Evolutionary conservation across 2,888 invertebrate species (phyloP).

Genomic region (Apocheima hispidaria): DNA sequence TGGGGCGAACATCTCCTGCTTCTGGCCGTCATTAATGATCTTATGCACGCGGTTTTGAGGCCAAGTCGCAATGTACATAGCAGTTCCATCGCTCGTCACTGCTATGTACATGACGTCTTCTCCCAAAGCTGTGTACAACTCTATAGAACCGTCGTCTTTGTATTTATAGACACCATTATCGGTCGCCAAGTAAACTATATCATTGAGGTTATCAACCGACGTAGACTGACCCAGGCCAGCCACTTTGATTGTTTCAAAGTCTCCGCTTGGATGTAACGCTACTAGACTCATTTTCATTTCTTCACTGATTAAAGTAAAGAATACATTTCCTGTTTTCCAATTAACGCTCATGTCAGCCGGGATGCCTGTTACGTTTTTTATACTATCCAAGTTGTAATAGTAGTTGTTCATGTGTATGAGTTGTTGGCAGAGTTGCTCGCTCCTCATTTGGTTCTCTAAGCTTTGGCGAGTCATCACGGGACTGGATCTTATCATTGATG

Average conservation of each 20-base stretch:
- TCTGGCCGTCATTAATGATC: constrained; percentile 70
- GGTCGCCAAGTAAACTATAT: constrained; percentile 77
- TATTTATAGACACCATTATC: constrained; percentile 82
- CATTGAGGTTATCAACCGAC: constrained; percentile 78
- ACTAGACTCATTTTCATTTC: constrained; percentile 78
- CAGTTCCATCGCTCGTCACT: constrained; percentile 64
- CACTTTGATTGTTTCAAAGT: constrained; percentile 69
- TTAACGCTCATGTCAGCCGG: constrained; percentile 78
- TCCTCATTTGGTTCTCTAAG: constrained; percentile 52
- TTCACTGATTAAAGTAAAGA: constrained; percentile 74
- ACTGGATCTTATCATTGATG: constrained; percentile 47
- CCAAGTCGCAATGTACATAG: constrained; percentile 79
- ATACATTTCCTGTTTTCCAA: constrained; percentile 76
- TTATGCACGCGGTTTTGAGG: constrained; percentile 77
- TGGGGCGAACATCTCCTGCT: constrained; percentile 64
- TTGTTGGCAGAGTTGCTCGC: constrained; percentile 59
- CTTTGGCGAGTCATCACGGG: constrained; percentile 68
- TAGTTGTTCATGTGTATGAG: constrained; percentile 67
- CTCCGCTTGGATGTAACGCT: constrained; percentile 66
- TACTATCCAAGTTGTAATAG: constrained; percentile 64
- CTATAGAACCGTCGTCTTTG: constrained; percentile 68
- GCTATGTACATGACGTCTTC: constrained; percentile 81
- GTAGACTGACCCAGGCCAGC: constrained; percentile 77
- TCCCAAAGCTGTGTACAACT: constrained; percentile 69
- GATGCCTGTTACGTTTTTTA: constrained; percentile 65